A percentile compares a stretch with the other conserved stretches of the same genome.
Evolutionary conservation across 2,888 invertebrate species (phyloP).

Genomic region (Oxyscelio sp.): DNA sequence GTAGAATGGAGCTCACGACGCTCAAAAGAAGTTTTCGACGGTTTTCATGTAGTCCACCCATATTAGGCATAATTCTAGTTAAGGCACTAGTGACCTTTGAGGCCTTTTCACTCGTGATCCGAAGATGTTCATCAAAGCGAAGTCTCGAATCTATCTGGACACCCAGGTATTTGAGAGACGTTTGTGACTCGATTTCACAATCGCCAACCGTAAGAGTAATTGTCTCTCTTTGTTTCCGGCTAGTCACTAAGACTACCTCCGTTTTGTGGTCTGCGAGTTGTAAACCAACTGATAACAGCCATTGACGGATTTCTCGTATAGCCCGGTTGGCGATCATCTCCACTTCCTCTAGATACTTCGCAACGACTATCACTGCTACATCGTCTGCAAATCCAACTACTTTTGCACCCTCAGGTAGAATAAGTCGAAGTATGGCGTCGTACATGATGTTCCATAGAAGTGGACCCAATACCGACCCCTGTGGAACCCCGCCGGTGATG

Average conservation of each 20-base stretch:
- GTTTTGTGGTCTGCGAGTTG: too few relatives aligned
- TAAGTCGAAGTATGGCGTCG: conserved; percentile 1
- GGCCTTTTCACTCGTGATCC: too few relatives aligned
- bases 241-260: too few relatives aligned
- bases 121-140: too few relatives aligned
- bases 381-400: conserved; percentile 9
- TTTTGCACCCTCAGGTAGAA: conserved; percentile 2
- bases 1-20: too few relatives aligned
- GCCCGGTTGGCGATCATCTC: conserved; percentile 31
- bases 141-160: too few relatives aligned
- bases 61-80: too few relatives aligned
- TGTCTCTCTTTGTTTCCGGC: conserved; percentile 22
- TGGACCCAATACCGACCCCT: conserved; percentile 7
- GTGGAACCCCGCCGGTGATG: conserved; percentile 15
- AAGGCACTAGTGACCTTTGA: too few relatives aligned
- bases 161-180: conserved; percentile 41
- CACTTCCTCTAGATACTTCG: conserved; percentile 11
- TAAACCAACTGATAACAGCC: too few relatives aligned
- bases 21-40: too few relatives aligned
- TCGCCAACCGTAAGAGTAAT: conserved; percentile 57
- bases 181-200: conserved; percentile 28
- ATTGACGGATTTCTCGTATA: conserved; percentile 12
- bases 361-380: neutral
- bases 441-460: conserved; percentile 23
- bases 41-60: too few relatives aligned